Conservation (phyloP, 2,797 vertebrate genomes). For the Tarsius wallacei region DNA sequence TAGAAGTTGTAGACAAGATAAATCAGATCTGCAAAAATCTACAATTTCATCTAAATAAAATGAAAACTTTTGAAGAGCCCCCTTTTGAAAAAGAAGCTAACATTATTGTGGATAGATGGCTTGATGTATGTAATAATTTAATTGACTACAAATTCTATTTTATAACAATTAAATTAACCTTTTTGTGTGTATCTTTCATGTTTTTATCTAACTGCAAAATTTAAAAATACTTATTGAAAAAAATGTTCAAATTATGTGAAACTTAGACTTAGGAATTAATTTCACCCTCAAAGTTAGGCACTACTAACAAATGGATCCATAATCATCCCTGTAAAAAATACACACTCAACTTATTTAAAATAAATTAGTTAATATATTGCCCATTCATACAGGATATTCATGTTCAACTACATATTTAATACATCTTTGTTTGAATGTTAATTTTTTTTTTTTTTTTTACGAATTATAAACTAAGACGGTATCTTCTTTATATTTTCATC, state of each 20-base stretch:
- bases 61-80: slow-evolving; percentile 94
- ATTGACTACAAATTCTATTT: slow-evolving; percentile 76
- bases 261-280: slow-evolving; percentile 40
- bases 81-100: slow-evolving; percentile 96
- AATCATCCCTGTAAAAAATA: not conserved
- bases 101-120: slow-evolving; percentile 96
- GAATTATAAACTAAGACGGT: slow-evolving; percentile 48
- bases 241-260: slow-evolving; percentile 19
- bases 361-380: not conserved
- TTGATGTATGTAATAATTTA: slow-evolving; percentile 95
- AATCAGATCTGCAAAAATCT: slow-evolving; percentile 95
- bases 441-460: not conserved
- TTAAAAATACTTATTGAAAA: slow-evolving; percentile 37
- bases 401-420: slow-evolving; percentile 11
- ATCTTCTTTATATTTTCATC: not conserved
- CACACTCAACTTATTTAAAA: slow-evolving; percentile 33
- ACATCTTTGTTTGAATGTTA: not conserved
- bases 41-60: slow-evolving; percentile 96
- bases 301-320: not conserved
- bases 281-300: not conserved
- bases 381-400: not conserved
- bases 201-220: slow-evolving; percentile 49
- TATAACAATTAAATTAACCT: not conserved
- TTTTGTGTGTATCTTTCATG: slow-evolving; percentile 14
- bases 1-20: slow-evolving; percentile 94